Base-by-base conservation (phyloP, 2,888 invertebrate genomes). In the Drosophila paucipuncta region DNA sequence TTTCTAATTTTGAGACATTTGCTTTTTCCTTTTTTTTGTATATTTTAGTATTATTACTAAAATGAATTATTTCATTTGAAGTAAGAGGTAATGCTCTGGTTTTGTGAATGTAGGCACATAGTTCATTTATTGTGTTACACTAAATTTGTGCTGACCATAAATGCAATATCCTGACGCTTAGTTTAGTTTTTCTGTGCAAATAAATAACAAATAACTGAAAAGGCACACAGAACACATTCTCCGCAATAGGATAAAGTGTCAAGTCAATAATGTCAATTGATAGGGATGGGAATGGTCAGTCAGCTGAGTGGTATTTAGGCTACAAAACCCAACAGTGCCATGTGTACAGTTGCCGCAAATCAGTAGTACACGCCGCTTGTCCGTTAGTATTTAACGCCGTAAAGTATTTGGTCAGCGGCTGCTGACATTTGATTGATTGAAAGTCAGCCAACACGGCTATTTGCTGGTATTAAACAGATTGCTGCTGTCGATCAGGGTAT, bases 261-360 rank as follows among this genome's bases (percentile, higher is more conserved):
- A 41, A 41, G 57, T 41, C 30, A 30, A 57, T 30, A 30, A 13
- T 30, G 39, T 47, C 47, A 47, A 25, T 25, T 47, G 47, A 25
- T 47, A 25, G 39, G n/a, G 9, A 30, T n/a, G 28, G 30, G n/a
- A 30, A 39, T n/a, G n/a, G 30, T 41, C 39, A n/a, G 35, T 28
- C 28, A 13, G 13, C n/a, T 39, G 39, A 39, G 25, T 37, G 25
- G 55, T 57, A 55, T 37, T 35, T 18, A 2, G 37, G 39, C 39
- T 28, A n/a, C 28, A 28, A 28, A 13, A 7, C 13, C 58, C 22
- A 22, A 58, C 30, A 41, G 30, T 57, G 39, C n/a, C 30, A 25
- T n/a, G 54, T 54, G 61, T 53, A 43, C 30, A 33, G n/a, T 60
- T 71, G 83, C 78, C 82, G 81, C 82, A 82, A 82, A 82, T 82